These are phyloP conservation scores for Magallana gigas DNA, from an alignment of 1,140 invertebrate genomes.

Conservation along the genomic window DNA sequence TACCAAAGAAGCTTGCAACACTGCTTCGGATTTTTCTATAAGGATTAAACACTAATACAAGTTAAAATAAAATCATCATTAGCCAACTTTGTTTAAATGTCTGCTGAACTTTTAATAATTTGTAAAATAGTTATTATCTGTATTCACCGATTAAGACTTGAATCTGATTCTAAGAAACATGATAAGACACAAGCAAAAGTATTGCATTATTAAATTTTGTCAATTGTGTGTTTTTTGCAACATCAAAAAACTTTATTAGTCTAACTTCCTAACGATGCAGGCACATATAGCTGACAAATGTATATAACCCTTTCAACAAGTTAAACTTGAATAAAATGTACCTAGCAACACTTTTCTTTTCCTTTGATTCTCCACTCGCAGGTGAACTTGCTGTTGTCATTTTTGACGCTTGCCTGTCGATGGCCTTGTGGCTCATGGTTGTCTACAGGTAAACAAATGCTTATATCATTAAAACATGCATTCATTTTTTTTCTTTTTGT, in stretches of 20 bases:
- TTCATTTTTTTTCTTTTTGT: no score
- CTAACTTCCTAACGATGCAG: no score
- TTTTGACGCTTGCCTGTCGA: conserved; percentile 37
- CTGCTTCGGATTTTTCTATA: conserved; percentile 68
- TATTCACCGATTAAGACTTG: no score
- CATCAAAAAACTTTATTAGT: no score
- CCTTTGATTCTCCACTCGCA: conserved; percentile 16
- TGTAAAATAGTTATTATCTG: neutral
- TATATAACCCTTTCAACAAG: no score
- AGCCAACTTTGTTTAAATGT: neutral
- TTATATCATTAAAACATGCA: no score
- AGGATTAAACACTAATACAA: neutral
- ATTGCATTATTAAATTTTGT: no score
- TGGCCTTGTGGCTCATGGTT: conserved; percentile 20
- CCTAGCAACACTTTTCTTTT: conserved; percentile 30
- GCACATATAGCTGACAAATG: no score
- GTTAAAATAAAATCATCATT: neutral
- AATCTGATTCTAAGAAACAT: no score
- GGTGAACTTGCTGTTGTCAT: conserved; percentile 48
- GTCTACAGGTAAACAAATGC: no score
- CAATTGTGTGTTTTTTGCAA: no score
- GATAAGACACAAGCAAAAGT: no score
- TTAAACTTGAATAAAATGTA: neutral
- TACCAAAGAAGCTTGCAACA: conserved; percentile 73
- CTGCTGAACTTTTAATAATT: neutral